Evolutionary conservation across 2,888 invertebrate genomes (phyloP).

Genomic region (Drosophila antonietae): DNA sequence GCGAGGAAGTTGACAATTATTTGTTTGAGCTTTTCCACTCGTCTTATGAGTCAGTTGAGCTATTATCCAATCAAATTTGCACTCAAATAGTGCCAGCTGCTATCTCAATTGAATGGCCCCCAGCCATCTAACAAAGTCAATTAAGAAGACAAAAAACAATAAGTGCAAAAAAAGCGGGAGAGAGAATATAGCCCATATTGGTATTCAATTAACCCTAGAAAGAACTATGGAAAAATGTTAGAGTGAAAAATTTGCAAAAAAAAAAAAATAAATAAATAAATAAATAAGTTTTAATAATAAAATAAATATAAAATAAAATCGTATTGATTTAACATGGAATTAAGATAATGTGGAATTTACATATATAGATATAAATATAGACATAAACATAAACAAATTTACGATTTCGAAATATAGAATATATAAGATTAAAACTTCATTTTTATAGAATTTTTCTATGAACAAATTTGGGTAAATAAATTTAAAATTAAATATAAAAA

Average conservation of each 20-base stretch:
- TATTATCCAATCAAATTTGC: constrained; percentile 28
- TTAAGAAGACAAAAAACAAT: constrained; percentile 34
- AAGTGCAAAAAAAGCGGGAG: neutral
- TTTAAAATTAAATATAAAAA: too few species aligned
- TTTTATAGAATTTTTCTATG: too few species aligned
- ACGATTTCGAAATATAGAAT: too few species aligned
- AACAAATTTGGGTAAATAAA: too few species aligned
- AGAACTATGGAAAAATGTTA: neutral
- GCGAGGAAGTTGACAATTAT: constrained; percentile 8
- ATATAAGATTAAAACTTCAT: too few species aligned
- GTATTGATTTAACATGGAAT: too few species aligned
- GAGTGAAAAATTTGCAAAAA: neutral
- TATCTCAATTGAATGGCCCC: constrained; percentile 39
- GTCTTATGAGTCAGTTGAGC: constrained; percentile 9
- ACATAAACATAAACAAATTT: too few species aligned
- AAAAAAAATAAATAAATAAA: too few species aligned
- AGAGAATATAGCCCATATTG: constrained; percentile 11
- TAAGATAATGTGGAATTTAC: too few species aligned
- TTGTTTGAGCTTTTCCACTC: neutral
- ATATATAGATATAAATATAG: too few species aligned
- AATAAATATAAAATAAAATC: too few species aligned
- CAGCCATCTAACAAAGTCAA: constrained; percentile 32
- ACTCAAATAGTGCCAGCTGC: constrained; percentile 17
- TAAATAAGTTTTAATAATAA: too few species aligned
- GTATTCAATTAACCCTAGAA: constrained; percentile 15